Base-by-base conservation (phyloP, 2,797 vertebrate species). In the Astyanax mexicanus region DNA sequence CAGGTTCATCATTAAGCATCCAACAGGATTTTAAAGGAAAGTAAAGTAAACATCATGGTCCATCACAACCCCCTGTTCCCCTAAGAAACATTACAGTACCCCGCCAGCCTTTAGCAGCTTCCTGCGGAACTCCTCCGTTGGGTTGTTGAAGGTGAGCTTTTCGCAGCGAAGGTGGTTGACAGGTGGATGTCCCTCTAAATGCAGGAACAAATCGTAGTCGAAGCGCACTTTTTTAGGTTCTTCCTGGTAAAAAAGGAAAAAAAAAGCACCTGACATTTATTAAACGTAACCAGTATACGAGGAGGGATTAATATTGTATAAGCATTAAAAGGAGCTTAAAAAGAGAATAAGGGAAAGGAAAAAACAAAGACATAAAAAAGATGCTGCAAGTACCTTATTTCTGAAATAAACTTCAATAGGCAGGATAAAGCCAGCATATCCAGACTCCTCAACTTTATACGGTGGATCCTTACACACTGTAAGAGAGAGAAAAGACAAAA, bases 171-270 rank as follows among this genome's bases (percentile, higher is more conserved):
- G 95, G 83, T 99, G 98, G 89, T 99, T 99, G 92, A 99, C 98
- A 80, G 98, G 98, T 45, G 97, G 98, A 87, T 99, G 97, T 84
- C 97, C 98, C 84, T 99, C 97, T 91, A 99, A 92, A 90, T 99
- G 97, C 82, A 99, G 94, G 89, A 99, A 99, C 81, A 99, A 91
- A 92, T 99, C 98, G 94, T 99, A 99, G 89, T 99, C 97, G 86
- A 99, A 99, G 72, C 97, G 96, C 84, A 99, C 97, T 92, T 98
- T 99, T 94, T 97, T 99, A 80, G 98, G 98, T 91, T 99, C 97
- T 94, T 99, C 97, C 98, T 99, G 27, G 68, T 49, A 17, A 74
- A 29, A 2, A 81, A 19, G 3, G n/a, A n/a, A n/a, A 51, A 64
- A 11, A 45, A 45, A 6, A 6, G 55, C 0, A 37, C 40, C 40